Base-by-base conservation (phyloP, 2,797 vertebrate genomes). In the Dermochelys coriacea region DNA sequence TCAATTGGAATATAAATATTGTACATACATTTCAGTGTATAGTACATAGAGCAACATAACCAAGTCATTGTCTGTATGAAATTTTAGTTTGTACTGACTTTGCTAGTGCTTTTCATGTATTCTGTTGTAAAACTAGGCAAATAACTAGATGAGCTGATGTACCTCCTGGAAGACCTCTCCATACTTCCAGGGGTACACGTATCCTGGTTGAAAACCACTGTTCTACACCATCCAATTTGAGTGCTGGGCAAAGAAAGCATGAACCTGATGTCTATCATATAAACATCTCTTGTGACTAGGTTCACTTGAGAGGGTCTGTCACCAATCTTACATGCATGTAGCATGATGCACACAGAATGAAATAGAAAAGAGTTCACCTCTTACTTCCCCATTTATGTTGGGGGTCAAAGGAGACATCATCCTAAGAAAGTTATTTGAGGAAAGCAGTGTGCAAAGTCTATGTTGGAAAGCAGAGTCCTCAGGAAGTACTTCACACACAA, bases 401-500 rank as follows among this genome's bases (percentile, higher is more conserved):
- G 71, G 27, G 18, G 77, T 10, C 74, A 75, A 79, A 51, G 12
- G 57, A 50, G 25, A 15, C 49, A 84, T 5, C 14, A 9, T 2
- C 7, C 84, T 82, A 47, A 83, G 64, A 86, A 51, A 51, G 1
- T 5, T 54, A 5, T 25, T 37, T 57, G 45, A 25, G 84, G 80
- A 85, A 45, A 80, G 27, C 50, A 80, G 27, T 5, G 1, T 29
- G 31, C 47, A 75, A 80, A 29, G 12, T 34, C n/a, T 3, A 1
- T 1, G 7, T 21, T 74, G n/a, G 47, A 90, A 81, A 78, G 59
- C 37, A 55, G 45, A 34, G 2, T 19, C n/a, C 47, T 1, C 1
- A 21, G n/a, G 9, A 68, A 68, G n/a, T 25, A 47, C 50, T 86
- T 85, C 52, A 57, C 0, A 0, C 8, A n/a, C 5, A 31, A 77